These are phyloP conservation scores for Laspeyria flexula DNA, from an alignment of 2,888 invertebrate genomes.

Conservation along the genomic window DNA sequence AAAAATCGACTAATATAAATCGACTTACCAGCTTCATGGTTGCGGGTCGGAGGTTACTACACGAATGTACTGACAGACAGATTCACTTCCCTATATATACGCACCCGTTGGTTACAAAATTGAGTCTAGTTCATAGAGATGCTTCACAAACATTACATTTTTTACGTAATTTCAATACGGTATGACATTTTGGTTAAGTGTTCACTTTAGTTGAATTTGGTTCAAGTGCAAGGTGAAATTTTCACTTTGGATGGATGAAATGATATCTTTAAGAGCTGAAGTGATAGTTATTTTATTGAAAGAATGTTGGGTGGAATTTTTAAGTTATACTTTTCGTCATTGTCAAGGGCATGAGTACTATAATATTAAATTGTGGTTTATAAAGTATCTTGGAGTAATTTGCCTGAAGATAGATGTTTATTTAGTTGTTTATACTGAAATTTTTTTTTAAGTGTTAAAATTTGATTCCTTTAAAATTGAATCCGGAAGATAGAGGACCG, in stretches of 20 bases:
- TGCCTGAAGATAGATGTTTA: too few relatives aligned
- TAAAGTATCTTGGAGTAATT: too few relatives aligned
- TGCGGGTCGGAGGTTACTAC: slow-evolving; percentile 71
- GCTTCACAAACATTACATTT: slow-evolving; percentile 16
- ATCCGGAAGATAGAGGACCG: too few relatives aligned
- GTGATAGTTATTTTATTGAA: too few relatives aligned
- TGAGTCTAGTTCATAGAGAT: slow-evolving; percentile 66
- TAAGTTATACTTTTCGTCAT: too few relatives aligned
- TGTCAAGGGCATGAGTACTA: too few relatives aligned
- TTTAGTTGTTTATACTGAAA: too few relatives aligned
- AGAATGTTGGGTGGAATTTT: too few relatives aligned
- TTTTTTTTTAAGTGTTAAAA: too few relatives aligned
- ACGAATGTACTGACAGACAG: slow-evolving; percentile 65
- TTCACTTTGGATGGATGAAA: not conserved
- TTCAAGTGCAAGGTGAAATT: not conserved
- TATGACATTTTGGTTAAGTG: slow-evolving; percentile 8
- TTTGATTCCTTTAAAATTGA: too few relatives aligned
- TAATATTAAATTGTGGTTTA: too few relatives aligned
- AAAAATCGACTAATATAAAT: slow-evolving; percentile 36
- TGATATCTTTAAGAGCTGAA: not conserved
- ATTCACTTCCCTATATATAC: slow-evolving; percentile 68
- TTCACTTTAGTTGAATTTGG: not conserved
- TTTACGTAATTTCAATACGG: slow-evolving; percentile 11
- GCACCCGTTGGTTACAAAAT: slow-evolving; percentile 68
- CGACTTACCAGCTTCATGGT: slow-evolving; percentile 79